Base-by-base conservation (phyloP, 2,797 vertebrate genomes). In the Halcyon smyrnensis region DNA sequence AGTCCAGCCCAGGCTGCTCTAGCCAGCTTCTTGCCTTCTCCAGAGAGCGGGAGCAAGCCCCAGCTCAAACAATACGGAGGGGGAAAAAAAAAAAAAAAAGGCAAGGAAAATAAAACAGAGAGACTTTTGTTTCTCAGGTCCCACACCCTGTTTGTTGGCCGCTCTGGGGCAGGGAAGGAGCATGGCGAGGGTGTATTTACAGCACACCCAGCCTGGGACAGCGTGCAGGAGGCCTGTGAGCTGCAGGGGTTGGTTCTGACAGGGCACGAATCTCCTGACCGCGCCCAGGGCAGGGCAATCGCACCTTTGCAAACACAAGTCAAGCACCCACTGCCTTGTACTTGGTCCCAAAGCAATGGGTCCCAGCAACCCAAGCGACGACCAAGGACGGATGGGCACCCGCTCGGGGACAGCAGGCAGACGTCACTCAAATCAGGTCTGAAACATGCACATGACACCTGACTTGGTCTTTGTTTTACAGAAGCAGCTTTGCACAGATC, bases 391-490 rank as follows among this genome's bases (percentile, higher is more conserved):
- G 24, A 18, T 3, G 0, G 0, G 54, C 43, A 64, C 17, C n/a
- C 0, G 0, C 28, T 17, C 79, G 36, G 59, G 76, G 54, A 41
- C 87, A 78, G 65, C 27, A 63, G 56, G n/a, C 20, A 75, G 46
- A 20, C 17, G 34, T 67, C 41, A 21, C 25, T 76, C 60, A 53
- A 60, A 51, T 30, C 37, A 25, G 65, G 63, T 48, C 75, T 2
- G 5, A 73, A 82, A n/a, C 13, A 46, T 0, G 3, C 51, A 36
- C 0, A 1, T 24, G 57, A 67, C 18, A 43, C 41, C 17, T 8
- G 39, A 41, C 60, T 18, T 19, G 3, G 27, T 28, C 67, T 65
- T 57, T 45, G 15, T 76, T 77, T 51, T 56, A 88, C 18, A 27
- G 46, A 70, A 67, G 23, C 20, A 41, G 75, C 59, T 83, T 41